Evolutionary conservation across 1,140 invertebrate genomes (phyloP).

Genomic region (Nasonia giraulti): DNA sequence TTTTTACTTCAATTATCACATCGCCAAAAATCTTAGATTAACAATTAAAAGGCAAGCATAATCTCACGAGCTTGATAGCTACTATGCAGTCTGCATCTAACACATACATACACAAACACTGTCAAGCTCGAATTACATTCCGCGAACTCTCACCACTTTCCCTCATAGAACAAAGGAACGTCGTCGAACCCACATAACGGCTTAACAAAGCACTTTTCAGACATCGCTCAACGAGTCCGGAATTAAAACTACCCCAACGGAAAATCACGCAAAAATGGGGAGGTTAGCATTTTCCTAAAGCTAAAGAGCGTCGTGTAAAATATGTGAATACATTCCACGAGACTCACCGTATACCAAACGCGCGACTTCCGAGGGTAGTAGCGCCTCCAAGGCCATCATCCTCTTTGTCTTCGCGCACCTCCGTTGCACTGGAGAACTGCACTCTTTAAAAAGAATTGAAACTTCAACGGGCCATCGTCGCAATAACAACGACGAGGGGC

Average conservation of each 20-base stretch:
- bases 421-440: not conserved
- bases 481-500: not conserved
- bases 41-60: not conserved
- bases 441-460: not conserved
- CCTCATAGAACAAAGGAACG: too few species aligned
- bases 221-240: not conserved
- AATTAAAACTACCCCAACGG: not conserved
- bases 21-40: not conserved
- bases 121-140: too few species aligned
- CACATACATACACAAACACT: too few species aligned
- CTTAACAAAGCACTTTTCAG: too few species aligned
- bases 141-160: too few species aligned
- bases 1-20: not conserved
- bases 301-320: not conserved
- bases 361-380: conserved; percentile 46
- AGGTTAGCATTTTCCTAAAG: conserved; percentile 3
- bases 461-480: not conserved
- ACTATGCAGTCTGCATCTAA: too few species aligned
- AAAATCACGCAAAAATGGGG: not conserved
- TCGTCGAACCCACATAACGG: too few species aligned
- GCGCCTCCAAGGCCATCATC: conserved; percentile 38
- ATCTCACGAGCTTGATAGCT: too few species aligned
- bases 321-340: not conserved
- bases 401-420: not conserved
- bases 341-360: conserved; percentile 46